Percentiles rank a stretch among this genome's conserved stretches.
phyloP scores from a whole-genome alignment of 1,140 invertebrate genomes.

The Trichonephila clavipes region DNA sequence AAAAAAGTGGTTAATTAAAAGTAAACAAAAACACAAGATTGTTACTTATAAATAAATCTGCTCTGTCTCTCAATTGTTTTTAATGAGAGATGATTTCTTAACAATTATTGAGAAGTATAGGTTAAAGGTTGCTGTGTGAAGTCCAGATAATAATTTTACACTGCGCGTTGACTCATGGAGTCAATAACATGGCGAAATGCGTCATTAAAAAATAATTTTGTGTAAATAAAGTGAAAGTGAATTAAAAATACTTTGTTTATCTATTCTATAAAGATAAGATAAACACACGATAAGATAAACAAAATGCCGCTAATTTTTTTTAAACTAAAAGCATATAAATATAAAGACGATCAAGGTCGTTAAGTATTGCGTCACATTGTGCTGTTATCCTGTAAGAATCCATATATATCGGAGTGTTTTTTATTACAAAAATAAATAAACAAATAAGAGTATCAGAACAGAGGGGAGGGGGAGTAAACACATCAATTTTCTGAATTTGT shows the following conservation, averaged over 20 bases:
- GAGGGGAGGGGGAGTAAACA: no score
- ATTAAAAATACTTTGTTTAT: background rate
- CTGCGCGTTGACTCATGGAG: background rate
- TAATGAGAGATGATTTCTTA: no score
- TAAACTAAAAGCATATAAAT: no score
- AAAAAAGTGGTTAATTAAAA: no score
- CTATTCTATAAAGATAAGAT: background rate
- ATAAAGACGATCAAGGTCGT: background rate
- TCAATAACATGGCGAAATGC: background rate
- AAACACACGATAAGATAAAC: background rate
- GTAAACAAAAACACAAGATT: no score
- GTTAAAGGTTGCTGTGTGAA: no score
- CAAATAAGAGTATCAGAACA: no score
- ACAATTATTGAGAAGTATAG: no score
- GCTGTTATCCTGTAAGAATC: background rate
- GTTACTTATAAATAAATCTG: no score
- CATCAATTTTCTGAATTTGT: background rate
- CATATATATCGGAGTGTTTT: background rate
- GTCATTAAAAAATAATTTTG: background rate
- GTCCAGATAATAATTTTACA: background rate
- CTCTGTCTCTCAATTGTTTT: no score
- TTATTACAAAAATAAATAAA: background rate
- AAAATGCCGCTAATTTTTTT: no score
- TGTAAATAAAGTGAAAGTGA: conserved; percentile 17
- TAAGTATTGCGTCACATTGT: background rate